Percentiles rank a stretch among this genome's conserved stretches.
phyloP scores from a whole-genome alignment of 2,888 invertebrate genomes.

The Andrena trimmerana region DNA sequence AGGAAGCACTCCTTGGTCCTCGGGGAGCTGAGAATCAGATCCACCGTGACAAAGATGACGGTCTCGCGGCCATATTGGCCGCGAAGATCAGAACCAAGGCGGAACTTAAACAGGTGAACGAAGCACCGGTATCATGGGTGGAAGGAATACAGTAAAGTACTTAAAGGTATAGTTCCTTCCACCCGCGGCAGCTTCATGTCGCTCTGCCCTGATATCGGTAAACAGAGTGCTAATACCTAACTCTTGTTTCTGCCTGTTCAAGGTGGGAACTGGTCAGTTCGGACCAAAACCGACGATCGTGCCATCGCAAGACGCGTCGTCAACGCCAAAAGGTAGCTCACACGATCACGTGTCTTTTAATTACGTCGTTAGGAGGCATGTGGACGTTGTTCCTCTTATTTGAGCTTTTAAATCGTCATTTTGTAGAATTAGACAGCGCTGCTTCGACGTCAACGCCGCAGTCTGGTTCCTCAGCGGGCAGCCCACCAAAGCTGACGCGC shows the following conservation, averaged over 20 bases:
- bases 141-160: slow-evolving; percentile 3
- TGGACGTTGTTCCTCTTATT: not conserved
- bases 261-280: slow-evolving; percentile 81
- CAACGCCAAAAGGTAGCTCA: slow-evolving; percentile 78
- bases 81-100: slow-evolving; percentile 94
- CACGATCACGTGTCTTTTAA: not conserved
- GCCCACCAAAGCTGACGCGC: slow-evolving; percentile 86
- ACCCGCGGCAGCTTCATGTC: not conserved
- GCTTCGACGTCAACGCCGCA: slow-evolving; percentile 82
- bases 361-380: no score
- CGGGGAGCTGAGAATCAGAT: slow-evolving; percentile 81
- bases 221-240: not conserved
- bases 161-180: slow-evolving; percentile 9
- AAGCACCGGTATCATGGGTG: not conserved
- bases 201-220: not conserved
- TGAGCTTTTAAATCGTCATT: not conserved
- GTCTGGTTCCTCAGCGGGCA: slow-evolving; percentile 81
- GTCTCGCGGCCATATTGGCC: slow-evolving; percentile 88
- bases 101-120: slow-evolving; percentile 88
- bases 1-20: slow-evolving; percentile 80
- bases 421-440: slow-evolving; percentile 70
- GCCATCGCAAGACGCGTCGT: slow-evolving; percentile 74
- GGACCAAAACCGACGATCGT: slow-evolving; percentile 73
- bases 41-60: slow-evolving; percentile 85
- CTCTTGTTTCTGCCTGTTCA: slow-evolving; percentile 3